Evolutionary conservation across 2,797 vertebrate genomes (phyloP).

Genomic region (Peromyscus aztecus): DNA sequence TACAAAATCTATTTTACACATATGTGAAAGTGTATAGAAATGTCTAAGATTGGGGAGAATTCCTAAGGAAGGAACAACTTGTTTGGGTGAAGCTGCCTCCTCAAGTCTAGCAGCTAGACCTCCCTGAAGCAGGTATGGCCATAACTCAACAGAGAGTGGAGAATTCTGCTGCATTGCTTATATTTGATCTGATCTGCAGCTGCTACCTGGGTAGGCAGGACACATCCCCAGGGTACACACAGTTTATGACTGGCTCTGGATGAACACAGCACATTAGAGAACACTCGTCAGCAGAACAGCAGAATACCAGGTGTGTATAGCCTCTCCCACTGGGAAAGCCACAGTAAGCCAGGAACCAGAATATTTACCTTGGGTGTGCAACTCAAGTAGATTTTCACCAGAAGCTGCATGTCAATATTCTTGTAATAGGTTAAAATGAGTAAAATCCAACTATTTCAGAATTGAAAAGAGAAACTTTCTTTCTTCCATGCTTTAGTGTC

Average conservation of each 20-base stretch:
- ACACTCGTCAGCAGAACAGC: not conserved
- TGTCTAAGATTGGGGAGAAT: not conserved
- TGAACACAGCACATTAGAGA: not conserved
- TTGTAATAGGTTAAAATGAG: not conserved
- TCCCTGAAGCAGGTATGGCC: not conserved
- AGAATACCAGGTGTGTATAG: rapidly evolving
- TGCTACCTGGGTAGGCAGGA: not conserved
- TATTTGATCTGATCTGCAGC: not conserved
- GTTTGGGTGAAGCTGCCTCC: not conserved
- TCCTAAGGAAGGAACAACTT: not conserved
- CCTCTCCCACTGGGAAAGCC: not conserved
- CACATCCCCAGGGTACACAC: not conserved
- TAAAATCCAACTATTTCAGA: not conserved
- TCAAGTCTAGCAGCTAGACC: not conserved
- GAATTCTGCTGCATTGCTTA: not conserved
- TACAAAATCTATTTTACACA: not conserved
- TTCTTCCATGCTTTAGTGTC: not conserved
- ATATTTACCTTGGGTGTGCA: too few species aligned
- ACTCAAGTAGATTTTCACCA: not conserved
- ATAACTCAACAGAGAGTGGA: not conserved
- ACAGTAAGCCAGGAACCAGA: not conserved
- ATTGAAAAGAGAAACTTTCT: not conserved
- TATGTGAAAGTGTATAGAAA: not conserved
- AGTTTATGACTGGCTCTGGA: not conserved
- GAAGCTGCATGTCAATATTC: not conserved